These are phyloP conservation scores for Sturmia bella DNA, from an alignment of 2,888 invertebrate species.

Conservation along the genomic window DNA sequence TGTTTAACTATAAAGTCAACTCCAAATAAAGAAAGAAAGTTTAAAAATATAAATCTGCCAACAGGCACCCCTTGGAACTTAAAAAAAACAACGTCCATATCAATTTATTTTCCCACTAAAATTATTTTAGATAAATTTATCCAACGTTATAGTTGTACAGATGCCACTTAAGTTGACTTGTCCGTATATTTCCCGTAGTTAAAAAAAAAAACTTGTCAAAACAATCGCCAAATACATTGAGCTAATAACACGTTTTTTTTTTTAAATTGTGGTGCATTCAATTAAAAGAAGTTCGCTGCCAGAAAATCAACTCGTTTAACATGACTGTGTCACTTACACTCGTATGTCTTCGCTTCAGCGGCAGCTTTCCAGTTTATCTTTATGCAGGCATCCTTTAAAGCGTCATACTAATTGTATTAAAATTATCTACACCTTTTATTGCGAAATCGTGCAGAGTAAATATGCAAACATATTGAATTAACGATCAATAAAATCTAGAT, in stretches of 20 bases:
- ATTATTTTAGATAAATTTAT: too few species aligned
- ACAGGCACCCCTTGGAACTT: too few species aligned
- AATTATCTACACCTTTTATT: conserved; percentile 52
- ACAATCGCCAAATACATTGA: conserved; percentile 10
- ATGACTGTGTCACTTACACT: too few species aligned
- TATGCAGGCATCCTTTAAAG: conserved; percentile 53
- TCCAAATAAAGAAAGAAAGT: too few species aligned
- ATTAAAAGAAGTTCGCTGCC: background rate
- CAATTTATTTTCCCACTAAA: too few species aligned
- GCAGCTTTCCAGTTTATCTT: conserved; percentile 41
- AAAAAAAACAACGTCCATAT: too few species aligned
- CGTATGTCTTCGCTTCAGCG: conserved; percentile 9
- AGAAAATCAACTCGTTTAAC: conserved; percentile 25
- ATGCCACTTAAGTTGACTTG: too few species aligned
- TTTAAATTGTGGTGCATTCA: too few species aligned
- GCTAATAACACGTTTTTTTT: background rate
- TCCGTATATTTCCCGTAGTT: too few species aligned
- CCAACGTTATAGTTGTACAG: background rate
- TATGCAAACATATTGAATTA: background rate
- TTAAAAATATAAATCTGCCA: too few species aligned
- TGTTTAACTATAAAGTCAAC: too few species aligned
- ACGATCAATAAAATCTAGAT: conserved; percentile 32
- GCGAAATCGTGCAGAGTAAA: conserved; percentile 2
- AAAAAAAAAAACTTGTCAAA: conserved; percentile 18
- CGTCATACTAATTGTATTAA: conserved; percentile 52